A percentile compares a stretch with the other conserved stretches of the same genome.
These are phyloP conservation scores for Radopholus similis DNA, from an alignment of 1,140 invertebrate genomes.

Conservation along the genomic window DNA sequence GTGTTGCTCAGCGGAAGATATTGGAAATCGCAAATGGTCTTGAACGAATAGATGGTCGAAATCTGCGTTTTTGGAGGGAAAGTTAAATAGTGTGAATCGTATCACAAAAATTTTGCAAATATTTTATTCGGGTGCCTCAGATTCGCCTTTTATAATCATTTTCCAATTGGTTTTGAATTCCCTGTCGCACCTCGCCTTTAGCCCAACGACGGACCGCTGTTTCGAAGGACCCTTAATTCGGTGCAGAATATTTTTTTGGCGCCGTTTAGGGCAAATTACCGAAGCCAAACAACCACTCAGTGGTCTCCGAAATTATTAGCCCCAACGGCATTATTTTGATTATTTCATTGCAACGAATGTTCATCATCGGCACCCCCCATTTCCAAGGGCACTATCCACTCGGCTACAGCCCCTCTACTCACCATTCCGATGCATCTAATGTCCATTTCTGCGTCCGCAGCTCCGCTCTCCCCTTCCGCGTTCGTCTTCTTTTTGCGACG, in stretches of 20 bases:
- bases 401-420: not conserved
- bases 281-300: not conserved
- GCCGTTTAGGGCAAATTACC: too few relatives aligned
- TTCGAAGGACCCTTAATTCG: too few relatives aligned
- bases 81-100: not conserved
- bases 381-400: not conserved
- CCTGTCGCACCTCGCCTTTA: constrained; percentile 2
- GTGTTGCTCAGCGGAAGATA: constrained; percentile 44
- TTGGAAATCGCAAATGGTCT: constrained; percentile 55
- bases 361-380: not conserved
- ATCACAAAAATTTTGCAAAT: not conserved
- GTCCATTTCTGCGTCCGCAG: constrained; percentile 27
- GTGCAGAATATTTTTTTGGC: too few relatives aligned
- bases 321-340: not conserved
- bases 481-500: constrained; percentile 15
- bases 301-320: too few relatives aligned
- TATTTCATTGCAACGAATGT: not conserved
- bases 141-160: constrained; percentile 9
- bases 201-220: too few relatives aligned
- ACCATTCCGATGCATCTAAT: constrained; percentile 50
- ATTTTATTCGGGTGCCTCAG: not conserved
- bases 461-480: not conserved
- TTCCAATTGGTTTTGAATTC: not conserved
- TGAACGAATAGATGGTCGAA: constrained; percentile 45
- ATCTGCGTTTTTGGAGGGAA: constrained; percentile 25